Conservation (phyloP, 1,140 invertebrate genomes). For the Lepidurus arcticus region DNA sequence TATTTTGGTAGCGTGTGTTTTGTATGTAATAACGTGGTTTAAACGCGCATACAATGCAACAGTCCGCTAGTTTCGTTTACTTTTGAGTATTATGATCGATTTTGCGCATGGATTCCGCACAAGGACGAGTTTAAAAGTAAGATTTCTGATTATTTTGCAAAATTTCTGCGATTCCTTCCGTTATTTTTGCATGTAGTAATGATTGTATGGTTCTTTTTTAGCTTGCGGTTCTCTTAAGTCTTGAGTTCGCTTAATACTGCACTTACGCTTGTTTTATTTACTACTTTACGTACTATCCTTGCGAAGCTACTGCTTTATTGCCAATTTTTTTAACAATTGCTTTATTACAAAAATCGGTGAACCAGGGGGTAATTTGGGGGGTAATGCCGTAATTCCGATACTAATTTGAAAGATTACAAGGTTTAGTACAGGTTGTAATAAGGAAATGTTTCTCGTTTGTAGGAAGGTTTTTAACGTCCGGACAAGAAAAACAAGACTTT, state of each 20-base stretch:
- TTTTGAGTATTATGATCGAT: not conserved
- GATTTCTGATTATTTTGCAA: not conserved
- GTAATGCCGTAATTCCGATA: not conserved
- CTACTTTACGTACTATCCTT: not conserved
- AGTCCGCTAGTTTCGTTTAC: not conserved
- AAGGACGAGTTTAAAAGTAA: not conserved
- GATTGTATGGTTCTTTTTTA: no score
- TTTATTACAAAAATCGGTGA: not conserved
- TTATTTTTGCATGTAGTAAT: no score
- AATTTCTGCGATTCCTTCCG: no score
- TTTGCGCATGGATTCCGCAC: constrained; percentile 9
- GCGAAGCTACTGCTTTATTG: not conserved
- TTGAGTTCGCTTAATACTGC: no score
- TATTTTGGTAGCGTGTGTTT: no score
- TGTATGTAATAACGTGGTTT: no score
- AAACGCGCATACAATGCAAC: no score
- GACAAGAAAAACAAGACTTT: constrained; percentile 6
- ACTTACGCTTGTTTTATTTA: not conserved
- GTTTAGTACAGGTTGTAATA: not conserved
- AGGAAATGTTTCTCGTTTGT: constrained; percentile 6
- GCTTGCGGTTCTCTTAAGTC: no score
- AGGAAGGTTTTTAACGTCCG: not conserved
- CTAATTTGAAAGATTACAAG: not conserved
- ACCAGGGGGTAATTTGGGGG: not conserved
- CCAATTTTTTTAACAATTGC: not conserved